Evolutionary conservation across 1,140 invertebrate genomes (phyloP), one percentile per base, ranked within the genome.

Genomic region (Lepidurus apus): DNA sequence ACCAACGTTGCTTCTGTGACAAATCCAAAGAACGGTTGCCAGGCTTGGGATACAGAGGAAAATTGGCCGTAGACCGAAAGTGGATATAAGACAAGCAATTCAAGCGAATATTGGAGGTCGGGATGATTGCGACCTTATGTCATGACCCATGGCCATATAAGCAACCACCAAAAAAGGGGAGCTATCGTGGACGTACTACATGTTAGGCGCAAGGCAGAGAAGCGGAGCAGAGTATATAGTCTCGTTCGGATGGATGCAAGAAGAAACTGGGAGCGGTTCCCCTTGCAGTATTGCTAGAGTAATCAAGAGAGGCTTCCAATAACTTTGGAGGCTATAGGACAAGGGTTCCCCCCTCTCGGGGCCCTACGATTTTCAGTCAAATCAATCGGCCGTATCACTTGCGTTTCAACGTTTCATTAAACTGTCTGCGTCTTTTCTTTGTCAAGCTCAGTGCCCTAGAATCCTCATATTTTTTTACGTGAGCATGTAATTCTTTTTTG

Each of bases 301-400:
- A 65, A 65, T 65, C 53, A 65, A 65, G 53, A 65, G 21, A 17
- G 53, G 53, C 53, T 65, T 65, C 53, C 53, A 65, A 65, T 65
- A 65, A 65, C 53, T 65, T 65, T 65, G 7, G 53, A 21, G 21
- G 53, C 21, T 47, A n/a, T 21, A 65, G 17, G 21, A 21, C 53
- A 65, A 7, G 53, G 53, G 17, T 21, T 65, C 53, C 53, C 6
- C 53, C 53, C 53, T 65, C 21, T 21, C 53, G 17, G 13, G 53
- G 21, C n/a, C 21, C 6, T 13, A 1, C 21, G 53, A 65, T 65
- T 21, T 21, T 9, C 53, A 21, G 53, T 65, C 21, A 34, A 34
- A 21, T 65, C 53, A 65, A 65, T 65, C 53, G 53, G 21, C 53
- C 53, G 53, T 65, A 13, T 65, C 53, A 65, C 21, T 13, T 65